Base-by-base conservation (phyloP, 2,797 vertebrate species). In the Crax fasciolata region DNA sequence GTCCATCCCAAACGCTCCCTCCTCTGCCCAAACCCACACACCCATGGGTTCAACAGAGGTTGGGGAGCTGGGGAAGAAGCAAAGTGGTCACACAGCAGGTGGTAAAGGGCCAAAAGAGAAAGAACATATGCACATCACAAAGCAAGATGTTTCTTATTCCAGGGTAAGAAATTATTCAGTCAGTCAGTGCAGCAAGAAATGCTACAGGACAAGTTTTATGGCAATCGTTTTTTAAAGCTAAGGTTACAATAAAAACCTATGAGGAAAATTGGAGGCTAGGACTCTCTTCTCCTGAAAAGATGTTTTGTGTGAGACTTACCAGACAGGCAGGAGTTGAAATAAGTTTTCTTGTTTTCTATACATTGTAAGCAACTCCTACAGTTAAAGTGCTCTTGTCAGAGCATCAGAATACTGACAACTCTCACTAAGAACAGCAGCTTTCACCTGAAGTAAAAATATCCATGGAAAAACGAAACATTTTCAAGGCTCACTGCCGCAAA, bases 371-470 rank as follows among this genome's bases (percentile, higher is more conserved):
- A 80, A 10, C 0, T 10, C 12, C 21, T 87, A 30, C 18, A 76
- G 38, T 57, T 63, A 59, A 38, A 80, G 57, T 62, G 28, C 10
- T 58, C 20, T 28, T 84, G 11, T 72, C 32, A 61, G 38, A 85
- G 58, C 68, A 78, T 28, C 77, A 39, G 25, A 84, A 52, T 6
- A 58, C 1, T 19, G 61, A 74, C 43, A 88, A 35, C 27, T 82
- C 70, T 73, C 21, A 1, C 39, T 61, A 44, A 63, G 57, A 85
- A 72, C 6, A 67, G n/a, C 14, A 72, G 17, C 54, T 66, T 85
- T 80, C 51, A 81, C 35, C 63, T 80, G n/a, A 88, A 84, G 24
- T 52, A 81, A 85, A 91, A 93, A 88, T 39, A 78, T 6, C 28
- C 23, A 49, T 5, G 20, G 43, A 11, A 87, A 73, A 62, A 67